These are phyloP conservation scores for Sarcophaga carnaria DNA, from an alignment of 2,888 invertebrate genomes.

Conservation along the genomic window DNA sequence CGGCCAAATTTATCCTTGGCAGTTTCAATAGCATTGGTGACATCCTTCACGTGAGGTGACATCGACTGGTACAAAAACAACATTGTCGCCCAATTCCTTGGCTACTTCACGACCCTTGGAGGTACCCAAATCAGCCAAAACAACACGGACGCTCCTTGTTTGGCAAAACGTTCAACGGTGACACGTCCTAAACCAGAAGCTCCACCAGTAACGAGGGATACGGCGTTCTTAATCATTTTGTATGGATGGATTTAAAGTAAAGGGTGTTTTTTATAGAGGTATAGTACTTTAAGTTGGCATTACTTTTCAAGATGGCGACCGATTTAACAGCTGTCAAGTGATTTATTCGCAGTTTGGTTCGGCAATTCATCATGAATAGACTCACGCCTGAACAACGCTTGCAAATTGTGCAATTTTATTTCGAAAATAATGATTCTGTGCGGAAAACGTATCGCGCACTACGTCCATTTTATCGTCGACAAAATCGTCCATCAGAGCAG, in stretches of 20 bases:
- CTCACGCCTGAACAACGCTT: no score
- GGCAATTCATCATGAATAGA: no score
- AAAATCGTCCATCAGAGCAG: no score
- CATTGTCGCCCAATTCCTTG: conserved; percentile 87
- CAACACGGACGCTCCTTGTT: conserved; percentile 92
- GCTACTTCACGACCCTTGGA: conserved; percentile 92
- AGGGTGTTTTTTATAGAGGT: no score
- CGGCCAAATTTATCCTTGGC: conserved; percentile 91
- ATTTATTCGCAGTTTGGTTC: no score
- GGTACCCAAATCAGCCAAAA: conserved; percentile 93
- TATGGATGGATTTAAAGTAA: not conserved
- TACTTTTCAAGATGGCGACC: no score
- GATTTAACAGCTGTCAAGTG: no score
- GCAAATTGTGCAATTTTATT: no score
- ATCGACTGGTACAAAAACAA: conserved; percentile 91
- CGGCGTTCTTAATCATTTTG: conserved; percentile 84
- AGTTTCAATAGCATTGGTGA: conserved; percentile 87
- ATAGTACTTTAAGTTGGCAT: no score
- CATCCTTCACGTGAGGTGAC: conserved; percentile 93
- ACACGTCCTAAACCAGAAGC: conserved; percentile 97
- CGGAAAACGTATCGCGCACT: no score
- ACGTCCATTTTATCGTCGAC: no score
- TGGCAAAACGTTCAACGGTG: conserved; percentile 90
- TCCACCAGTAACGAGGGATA: conserved; percentile 96
- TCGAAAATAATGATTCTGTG: no score